A percentile compares a stretch with the other conserved stretches of the same genome.
These are phyloP conservation scores for Leptodactylus fuscus DNA, from an alignment of 2,113 vertebrate genomes.

Conservation along the genomic window DNA sequence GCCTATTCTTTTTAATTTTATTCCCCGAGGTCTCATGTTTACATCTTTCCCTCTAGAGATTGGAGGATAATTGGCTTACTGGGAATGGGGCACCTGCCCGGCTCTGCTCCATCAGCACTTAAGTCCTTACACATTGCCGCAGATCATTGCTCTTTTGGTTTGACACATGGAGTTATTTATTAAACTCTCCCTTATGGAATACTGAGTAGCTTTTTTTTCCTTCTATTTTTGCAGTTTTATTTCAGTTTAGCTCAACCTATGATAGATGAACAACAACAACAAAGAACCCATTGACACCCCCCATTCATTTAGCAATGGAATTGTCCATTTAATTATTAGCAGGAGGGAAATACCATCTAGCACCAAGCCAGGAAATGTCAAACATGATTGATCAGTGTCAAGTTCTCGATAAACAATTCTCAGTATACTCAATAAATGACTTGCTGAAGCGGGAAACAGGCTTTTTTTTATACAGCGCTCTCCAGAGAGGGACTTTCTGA, in stretches of 20 bases:
- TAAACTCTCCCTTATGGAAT: slow-evolving; percentile 1
- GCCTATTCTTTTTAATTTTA: slow-evolving; percentile 57
- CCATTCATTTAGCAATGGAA: slow-evolving; percentile 7
- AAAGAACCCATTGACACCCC: background rate
- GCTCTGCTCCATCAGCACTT: slow-evolving; percentile 56
- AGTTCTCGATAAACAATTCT: slow-evolving; percentile 39
- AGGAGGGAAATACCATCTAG: slow-evolving; percentile 22
- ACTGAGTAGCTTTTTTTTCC: slow-evolving; percentile 9
- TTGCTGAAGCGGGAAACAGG: slow-evolving; percentile 18
- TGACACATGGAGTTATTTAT: slow-evolving; percentile 38
- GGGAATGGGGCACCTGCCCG: slow-evolving; percentile 42
- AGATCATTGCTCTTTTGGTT: slow-evolving; percentile 32
- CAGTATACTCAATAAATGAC: slow-evolving; percentile 42
- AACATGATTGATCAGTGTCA: slow-evolving; percentile 49
- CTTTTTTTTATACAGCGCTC: slow-evolving; percentile 24
- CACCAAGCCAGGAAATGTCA: slow-evolving; percentile 26
- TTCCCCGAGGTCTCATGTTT: slow-evolving; percentile 43
- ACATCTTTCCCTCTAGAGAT: slow-evolving; percentile 33
- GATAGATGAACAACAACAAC: slow-evolving; percentile 27
- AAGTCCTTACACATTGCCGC: slow-evolving; percentile 29
- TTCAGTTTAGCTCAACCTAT: background rate
- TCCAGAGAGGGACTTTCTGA: background rate
- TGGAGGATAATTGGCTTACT: slow-evolving; percentile 54
- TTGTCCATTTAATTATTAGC: slow-evolving; percentile 26
- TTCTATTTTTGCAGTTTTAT: background rate